Evolutionary conservation across 2,113 vertebrate species (phyloP), one percentile per base, ranked within the genome.

Genomic region (Camelus dromedarius): DNA sequence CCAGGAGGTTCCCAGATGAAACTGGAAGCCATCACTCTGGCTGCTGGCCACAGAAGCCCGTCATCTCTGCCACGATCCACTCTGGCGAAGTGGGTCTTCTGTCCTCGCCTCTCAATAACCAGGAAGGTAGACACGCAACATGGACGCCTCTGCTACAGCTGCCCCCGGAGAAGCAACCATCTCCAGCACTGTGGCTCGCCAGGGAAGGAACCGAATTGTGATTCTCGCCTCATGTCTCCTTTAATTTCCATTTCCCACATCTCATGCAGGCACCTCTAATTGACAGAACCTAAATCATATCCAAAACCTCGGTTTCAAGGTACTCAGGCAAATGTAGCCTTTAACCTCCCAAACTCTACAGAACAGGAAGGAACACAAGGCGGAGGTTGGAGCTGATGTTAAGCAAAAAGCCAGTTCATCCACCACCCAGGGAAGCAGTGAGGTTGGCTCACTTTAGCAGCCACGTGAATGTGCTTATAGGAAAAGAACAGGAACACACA

Each of bases 181-280:
- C 26, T 90, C 46, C 13, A 3, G 4, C 52, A 35, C 46, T 30
- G 3, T 8, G 30, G 10, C 60, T 72, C 58, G 9, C 14, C 16
- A 0, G 38, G 54, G 58, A 54, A 90, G 46, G 66, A 42, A 58
- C 20, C 70, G 54, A 89, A 80, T 15, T 42, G 26, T 38, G 48
- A 72, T 19, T 69, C 69, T 87, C 18, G 24, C 66, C 64, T 91
- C 18, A 19, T 3, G 13, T 67, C 67, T 62, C 69, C 32, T 83
- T 92, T 60, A 48, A 88, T 56, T 92, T 70, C 18, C 13, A 80
- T 54, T 93, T 79, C 75, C 69, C 72, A 89, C 60, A 69, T 76
- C n/a, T 91, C 86, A 52, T n/a, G 30, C 20, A n/a, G 30, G 28
- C 58, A 72, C 13, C 22, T 90, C 69, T 89, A 38, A 83, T 1